Conservation (phyloP, 2,113 vertebrate species). For the Scytalopus superciliaris region DNA sequence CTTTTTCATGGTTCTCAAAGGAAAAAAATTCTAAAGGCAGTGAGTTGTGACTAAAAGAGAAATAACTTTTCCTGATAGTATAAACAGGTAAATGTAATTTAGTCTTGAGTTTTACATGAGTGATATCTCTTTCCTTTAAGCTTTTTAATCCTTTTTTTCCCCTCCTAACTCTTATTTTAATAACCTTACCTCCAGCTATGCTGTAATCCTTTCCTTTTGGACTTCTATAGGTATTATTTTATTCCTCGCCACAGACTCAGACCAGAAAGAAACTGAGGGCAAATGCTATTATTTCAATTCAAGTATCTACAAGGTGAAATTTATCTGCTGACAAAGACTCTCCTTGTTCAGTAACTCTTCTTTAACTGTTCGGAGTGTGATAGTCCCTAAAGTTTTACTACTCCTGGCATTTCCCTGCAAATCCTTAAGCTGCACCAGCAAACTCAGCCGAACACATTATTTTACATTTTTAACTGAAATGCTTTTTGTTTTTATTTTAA, state of each 20-base stretch:
- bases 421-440: constrained; percentile 45
- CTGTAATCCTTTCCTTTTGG: background rate
- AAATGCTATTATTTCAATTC: background rate
- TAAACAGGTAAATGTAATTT: background rate
- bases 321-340: background rate
- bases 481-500: constrained; percentile 67
- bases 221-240: background rate
- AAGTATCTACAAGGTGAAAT: background rate
- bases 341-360: background rate
- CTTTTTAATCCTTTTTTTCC: background rate
- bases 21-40: background rate
- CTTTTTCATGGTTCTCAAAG: background rate
- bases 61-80: background rate
- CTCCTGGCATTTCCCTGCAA: background rate
- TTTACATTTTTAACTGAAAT: constrained; percentile 63
- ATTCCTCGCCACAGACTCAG: background rate
- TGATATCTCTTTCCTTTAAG: background rate
- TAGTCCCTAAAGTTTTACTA: constrained; percentile 11
- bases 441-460: background rate
- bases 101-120: background rate
- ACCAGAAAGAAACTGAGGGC: background rate
- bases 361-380: background rate
- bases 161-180: background rate
- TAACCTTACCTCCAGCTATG: background rate
- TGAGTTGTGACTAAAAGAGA: background rate